A percentile compares a stretch with the other conserved stretches of the same genome.
Conservation (phyloP, 2,888 invertebrate species). For the Ecdyonurus torrentis region DNA sequence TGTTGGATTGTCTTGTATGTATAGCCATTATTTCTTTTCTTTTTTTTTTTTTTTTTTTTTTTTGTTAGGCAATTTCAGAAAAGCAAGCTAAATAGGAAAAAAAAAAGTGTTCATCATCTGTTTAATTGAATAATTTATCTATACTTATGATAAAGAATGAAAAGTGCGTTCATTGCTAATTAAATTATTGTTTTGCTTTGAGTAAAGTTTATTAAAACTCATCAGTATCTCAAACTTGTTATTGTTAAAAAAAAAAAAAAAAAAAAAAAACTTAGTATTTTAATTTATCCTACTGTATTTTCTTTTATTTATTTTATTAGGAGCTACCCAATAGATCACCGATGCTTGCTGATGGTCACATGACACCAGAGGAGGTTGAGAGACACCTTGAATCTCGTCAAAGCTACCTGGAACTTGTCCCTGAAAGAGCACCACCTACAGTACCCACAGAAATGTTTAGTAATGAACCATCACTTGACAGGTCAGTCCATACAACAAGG, state of each 20-base stretch:
- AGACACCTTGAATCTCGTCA: constrained; percentile 73
- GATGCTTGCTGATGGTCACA: constrained; percentile 56
- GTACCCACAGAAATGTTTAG: constrained; percentile 91
- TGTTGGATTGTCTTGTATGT: too few species aligned
- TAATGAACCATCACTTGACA: constrained; percentile 77
- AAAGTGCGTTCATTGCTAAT: too few species aligned
- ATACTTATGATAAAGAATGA: too few species aligned
- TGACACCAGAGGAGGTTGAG: constrained; percentile 85
- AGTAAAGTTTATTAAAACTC: too few species aligned
- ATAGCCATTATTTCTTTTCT: too few species aligned
- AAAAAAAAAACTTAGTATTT: neutral
- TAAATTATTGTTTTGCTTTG: too few species aligned
- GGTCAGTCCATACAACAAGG: constrained; percentile 29
- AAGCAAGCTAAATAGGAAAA: too few species aligned
- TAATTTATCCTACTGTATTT: neutral
- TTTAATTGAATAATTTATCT: neutral
- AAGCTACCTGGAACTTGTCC: constrained; percentile 59
- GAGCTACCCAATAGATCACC: constrained; percentile 15
- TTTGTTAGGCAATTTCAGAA: too few species aligned
- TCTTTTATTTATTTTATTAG: neutral
- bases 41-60: too few species aligned
- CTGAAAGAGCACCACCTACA: constrained; percentile 73
- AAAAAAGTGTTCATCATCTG: too few species aligned
- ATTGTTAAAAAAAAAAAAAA: neutral
- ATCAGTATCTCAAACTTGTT: too few species aligned